phyloP scores from a whole-genome alignment of 2,888 invertebrate species.

The Rhamnusium bicolor region DNA sequence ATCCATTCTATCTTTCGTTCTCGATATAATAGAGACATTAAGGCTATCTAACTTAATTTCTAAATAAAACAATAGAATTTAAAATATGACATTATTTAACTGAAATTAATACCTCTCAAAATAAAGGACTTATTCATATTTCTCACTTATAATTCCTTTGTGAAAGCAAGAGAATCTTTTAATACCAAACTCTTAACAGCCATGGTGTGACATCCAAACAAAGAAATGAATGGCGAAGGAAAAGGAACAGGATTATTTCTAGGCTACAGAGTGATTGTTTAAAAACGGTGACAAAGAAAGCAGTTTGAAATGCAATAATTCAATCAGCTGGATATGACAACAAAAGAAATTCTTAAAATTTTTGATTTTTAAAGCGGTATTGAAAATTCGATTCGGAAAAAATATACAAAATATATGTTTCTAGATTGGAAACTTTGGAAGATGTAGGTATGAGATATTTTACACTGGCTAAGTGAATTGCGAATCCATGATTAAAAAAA shows the following conservation, averaged over 20 bases:
- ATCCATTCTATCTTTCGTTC: slow-evolving; percentile 10
- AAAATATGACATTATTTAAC: slow-evolving; percentile 49
- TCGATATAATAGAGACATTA: slow-evolving; percentile 14
- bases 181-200: slow-evolving; percentile 22
- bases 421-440: too few species aligned
- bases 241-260: slow-evolving; percentile 20
- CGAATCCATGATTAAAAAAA: too few species aligned
- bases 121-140: slow-evolving; percentile 44
- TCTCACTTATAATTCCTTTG: slow-evolving; percentile 43
- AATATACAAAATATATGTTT: too few species aligned
- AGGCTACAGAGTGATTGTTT: not conserved
- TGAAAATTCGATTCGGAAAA: too few species aligned
- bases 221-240: slow-evolving; percentile 17
- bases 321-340: too few species aligned
- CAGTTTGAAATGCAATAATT: not conserved
- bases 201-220: slow-evolving; percentile 29
- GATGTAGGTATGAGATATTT: too few species aligned
- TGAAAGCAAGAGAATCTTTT: slow-evolving; percentile 25
- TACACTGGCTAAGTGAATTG: too few species aligned
- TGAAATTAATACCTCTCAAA: slow-evolving; percentile 44
- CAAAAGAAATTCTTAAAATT: too few species aligned
- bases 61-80: slow-evolving; percentile 54
- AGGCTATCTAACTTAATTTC: slow-evolving; percentile 40
- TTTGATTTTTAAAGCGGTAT: too few species aligned
- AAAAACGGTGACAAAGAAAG: not conserved